Percentiles rank a stretch among this genome's conserved stretches.
Evolutionary conservation across 2,888 invertebrate genomes (phyloP).

Genomic region (Drosophila cognata): DNA sequence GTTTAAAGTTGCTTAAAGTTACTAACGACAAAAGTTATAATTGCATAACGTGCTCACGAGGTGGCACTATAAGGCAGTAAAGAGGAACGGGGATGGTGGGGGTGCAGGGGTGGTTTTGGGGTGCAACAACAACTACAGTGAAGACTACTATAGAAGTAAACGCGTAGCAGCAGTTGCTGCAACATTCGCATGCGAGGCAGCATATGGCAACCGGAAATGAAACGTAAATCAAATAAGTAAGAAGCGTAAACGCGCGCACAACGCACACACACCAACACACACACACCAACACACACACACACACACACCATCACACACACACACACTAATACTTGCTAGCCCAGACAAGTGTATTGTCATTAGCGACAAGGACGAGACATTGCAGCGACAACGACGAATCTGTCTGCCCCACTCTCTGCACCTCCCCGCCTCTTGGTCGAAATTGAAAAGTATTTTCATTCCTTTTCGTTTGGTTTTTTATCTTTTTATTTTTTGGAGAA

Average conservation of each 20-base stretch:
- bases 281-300: not conserved
- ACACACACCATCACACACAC: not conserved
- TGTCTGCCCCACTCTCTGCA: not conserved
- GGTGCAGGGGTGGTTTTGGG: not conserved
- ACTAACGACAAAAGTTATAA: constrained; percentile 84
- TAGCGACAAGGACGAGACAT: constrained; percentile 72
- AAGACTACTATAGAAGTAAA: constrained; percentile 3
- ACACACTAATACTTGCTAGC: constrained; percentile 7
- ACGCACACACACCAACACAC: constrained; percentile 34
- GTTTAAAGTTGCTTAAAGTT: constrained; percentile 81
- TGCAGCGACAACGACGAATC: constrained; percentile 52
- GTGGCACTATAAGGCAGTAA: constrained; percentile 18
- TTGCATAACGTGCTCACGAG: constrained; percentile 80
- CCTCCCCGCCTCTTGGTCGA: constrained; percentile 24
- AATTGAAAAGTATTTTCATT: constrained; percentile 73
- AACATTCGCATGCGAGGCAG: constrained; percentile 71
- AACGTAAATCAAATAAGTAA: constrained; percentile 83
- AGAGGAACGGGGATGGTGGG: not conserved
- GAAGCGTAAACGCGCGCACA: constrained; percentile 72
- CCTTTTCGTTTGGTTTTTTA: too few relatives aligned
- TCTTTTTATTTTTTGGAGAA: constrained; percentile 8
- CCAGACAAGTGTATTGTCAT: constrained; percentile 71
- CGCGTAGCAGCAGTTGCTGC: constrained; percentile 16
- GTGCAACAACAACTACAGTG: not conserved
- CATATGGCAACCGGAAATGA: constrained; percentile 83